These are phyloP conservation scores for Sebastiscus albofasciatus DNA, from an alignment of 2,797 vertebrate genomes.

Conservation along the genomic window DNA sequence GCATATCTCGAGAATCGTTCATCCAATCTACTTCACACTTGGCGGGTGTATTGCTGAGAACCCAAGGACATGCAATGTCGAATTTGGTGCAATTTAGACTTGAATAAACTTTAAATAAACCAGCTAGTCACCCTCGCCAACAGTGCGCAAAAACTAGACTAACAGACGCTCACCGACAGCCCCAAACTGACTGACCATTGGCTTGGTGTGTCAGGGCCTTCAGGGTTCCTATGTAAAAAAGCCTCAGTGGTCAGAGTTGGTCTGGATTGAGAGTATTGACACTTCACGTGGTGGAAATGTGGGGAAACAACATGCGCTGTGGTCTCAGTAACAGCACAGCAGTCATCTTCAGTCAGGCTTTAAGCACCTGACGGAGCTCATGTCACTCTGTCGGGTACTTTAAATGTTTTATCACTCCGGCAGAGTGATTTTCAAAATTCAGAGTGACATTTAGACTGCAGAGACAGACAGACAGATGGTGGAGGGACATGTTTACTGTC, in stretches of 20 bases:
- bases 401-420: conserved; percentile 2
- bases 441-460: conserved; percentile 10
- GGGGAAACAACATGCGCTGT: background rate
- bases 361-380: background rate
- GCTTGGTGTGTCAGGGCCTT: too few relatives aligned
- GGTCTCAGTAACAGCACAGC: background rate
- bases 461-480: conserved; percentile 23
- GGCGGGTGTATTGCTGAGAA: too few relatives aligned
- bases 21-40: too few relatives aligned
- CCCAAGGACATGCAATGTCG: too few relatives aligned
- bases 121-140: too few relatives aligned
- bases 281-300: background rate
- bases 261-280: background rate
- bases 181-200: fast-evolving
- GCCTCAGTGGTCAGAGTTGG: background rate
- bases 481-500: conserved; percentile 45
- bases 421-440: background rate
- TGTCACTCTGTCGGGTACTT: background rate
- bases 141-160: too few relatives aligned
- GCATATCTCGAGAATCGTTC: too few relatives aligned
- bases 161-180: too few relatives aligned
- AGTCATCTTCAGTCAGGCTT: background rate
- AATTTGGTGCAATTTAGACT: too few relatives aligned
- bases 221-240: fast-evolving
- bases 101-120: too few relatives aligned